These are phyloP conservation scores for Platycnemis pennipes DNA, from an alignment of 2,888 invertebrate genomes.

Conservation along the genomic window DNA sequence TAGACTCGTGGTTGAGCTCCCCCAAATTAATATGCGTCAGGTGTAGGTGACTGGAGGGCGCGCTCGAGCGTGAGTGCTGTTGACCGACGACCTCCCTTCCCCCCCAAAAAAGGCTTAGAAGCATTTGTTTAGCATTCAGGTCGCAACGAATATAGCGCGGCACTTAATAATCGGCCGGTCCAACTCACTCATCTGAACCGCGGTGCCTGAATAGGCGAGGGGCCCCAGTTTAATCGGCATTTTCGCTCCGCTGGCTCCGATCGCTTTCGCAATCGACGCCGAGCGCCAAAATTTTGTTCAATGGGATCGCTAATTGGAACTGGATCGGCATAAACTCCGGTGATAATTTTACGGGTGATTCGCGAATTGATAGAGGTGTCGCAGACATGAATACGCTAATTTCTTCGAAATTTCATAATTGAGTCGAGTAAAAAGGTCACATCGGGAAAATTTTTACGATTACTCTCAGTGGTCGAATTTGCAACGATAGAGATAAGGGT, in stretches of 20 bases:
- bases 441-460: too few species aligned
- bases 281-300: not conserved
- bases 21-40: not conserved
- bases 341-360: too few species aligned
- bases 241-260: not conserved
- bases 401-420: too few species aligned
- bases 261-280: not conserved
- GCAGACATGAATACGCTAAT: too few species aligned
- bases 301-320: not conserved
- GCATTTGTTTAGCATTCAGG: constrained; percentile 11
- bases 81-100: not conserved
- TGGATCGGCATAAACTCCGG: not conserved
- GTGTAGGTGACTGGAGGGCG: not conserved
- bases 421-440: too few species aligned
- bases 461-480: too few species aligned
- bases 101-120: not conserved
- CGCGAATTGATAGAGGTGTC: too few species aligned
- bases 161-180: not conserved
- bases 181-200: not conserved
- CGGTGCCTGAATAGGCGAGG: too few species aligned
- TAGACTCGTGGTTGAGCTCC: not conserved
- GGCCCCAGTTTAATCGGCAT: not conserved
- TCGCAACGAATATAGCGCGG: not conserved
- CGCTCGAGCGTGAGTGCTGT: not conserved
- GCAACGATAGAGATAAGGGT: too few species aligned